Percentiles rank a stretch among this genome's conserved stretches.
These are phyloP conservation scores for Eledone cirrhosa DNA, from an alignment of 2,888 invertebrate genomes.

Conservation along the genomic window DNA sequence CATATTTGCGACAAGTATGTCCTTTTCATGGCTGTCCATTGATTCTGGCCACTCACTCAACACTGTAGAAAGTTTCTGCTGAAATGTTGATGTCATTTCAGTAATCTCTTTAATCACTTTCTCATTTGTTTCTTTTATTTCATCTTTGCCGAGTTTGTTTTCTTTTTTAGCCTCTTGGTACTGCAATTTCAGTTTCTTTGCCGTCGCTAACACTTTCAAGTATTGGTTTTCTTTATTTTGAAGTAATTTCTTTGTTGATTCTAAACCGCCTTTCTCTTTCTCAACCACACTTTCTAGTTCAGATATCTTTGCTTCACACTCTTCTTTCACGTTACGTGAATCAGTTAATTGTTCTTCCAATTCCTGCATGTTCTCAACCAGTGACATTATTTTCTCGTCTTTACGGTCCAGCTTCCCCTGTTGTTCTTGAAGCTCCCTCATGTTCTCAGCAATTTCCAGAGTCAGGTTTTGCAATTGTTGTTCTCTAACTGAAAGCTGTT, in stretches of 20 bases:
- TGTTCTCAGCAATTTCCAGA: not conserved
- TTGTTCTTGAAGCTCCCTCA: not conserved
- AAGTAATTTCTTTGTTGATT: conserved; percentile 38
- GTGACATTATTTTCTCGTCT: conserved; percentile 49
- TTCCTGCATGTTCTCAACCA: conserved; percentile 56
- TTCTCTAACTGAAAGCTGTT: not conserved
- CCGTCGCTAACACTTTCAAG: conserved; percentile 57
- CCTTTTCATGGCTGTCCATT: conserved; percentile 9
- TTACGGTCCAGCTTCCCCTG: conserved; percentile 40
- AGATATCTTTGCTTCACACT: conserved; percentile 3
- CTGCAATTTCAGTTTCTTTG: conserved; percentile 58
- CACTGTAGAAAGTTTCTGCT: not conserved
- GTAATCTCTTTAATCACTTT: conserved; percentile 13
- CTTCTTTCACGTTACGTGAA: conserved; percentile 39
- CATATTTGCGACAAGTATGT: too few relatives aligned
- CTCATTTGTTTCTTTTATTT: conserved; percentile 33
- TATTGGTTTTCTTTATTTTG: conserved; percentile 51
- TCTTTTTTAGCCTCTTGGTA: conserved; percentile 30
- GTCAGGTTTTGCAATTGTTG: conserved; percentile 24
- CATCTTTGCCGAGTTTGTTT: conserved; percentile 27
- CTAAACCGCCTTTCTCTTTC: conserved; percentile 37
- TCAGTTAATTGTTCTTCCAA: conserved; percentile 51
- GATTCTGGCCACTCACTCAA: not conserved
- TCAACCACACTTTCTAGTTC: conserved; percentile 27
- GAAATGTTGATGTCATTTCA: not conserved